Percentiles rank a stretch among this genome's conserved stretches.
Conservation (phyloP, 2,113 vertebrate species). For the Pachycephala philippinensis region DNA sequence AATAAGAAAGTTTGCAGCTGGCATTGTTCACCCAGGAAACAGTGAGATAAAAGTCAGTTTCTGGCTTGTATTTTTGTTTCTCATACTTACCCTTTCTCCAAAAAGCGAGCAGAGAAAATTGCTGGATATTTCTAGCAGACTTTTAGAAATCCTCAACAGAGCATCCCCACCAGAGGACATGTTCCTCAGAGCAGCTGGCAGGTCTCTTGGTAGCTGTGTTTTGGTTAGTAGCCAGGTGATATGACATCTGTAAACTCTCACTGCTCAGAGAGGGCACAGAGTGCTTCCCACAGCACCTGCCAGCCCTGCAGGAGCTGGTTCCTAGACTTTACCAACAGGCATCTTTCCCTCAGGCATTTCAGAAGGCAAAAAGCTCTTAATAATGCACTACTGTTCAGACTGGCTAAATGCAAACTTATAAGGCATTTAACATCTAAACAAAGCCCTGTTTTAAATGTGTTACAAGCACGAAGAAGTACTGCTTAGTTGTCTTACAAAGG, state of each 20-base stretch:
- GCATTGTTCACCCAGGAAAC: fast-evolving
- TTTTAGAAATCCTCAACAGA: background rate
- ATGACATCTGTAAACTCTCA: background rate
- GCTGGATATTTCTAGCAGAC: background rate
- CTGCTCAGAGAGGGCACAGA: background rate
- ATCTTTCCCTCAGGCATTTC: background rate
- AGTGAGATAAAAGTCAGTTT: background rate
- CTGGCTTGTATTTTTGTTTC: background rate
- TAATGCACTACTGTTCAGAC: background rate
- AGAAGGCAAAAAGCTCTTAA: background rate
- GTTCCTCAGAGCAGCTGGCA: background rate
- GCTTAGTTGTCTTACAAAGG: background rate
- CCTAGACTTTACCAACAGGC: background rate
- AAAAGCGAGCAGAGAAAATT: background rate
- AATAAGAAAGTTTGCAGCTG: background rate
- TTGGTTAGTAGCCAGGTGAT: background rate
- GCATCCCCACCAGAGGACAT: background rate
- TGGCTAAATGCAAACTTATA: background rate
- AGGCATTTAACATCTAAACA: background rate
- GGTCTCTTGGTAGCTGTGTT: background rate
- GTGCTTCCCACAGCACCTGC: background rate
- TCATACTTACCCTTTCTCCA: background rate
- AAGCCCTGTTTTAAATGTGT: background rate
- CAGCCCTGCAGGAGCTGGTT: background rate
- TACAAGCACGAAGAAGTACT: background rate